Conservation (phyloP, 2,113 vertebrate genomes). For the Mesocricetus auratus region DNA sequence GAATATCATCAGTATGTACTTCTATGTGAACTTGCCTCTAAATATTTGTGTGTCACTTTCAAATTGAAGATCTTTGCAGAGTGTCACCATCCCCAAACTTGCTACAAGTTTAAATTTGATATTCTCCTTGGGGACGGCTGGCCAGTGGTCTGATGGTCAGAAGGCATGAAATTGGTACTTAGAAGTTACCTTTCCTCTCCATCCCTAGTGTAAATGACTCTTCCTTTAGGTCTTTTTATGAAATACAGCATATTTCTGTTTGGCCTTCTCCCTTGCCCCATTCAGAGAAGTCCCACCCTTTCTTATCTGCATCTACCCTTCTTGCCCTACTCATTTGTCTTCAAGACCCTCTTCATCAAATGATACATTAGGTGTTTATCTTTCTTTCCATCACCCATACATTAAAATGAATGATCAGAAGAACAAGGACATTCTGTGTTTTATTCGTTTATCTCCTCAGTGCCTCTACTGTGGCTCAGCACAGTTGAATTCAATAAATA, state of each 20-base stretch:
- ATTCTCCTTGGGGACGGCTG: neutral
- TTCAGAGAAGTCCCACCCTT: neutral
- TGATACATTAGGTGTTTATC: neutral
- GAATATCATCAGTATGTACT: neutral
- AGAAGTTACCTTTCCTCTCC: neutral
- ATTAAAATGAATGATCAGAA: neutral
- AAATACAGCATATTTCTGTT: neutral
- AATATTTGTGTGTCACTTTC: neutral
- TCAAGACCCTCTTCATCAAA: neutral
- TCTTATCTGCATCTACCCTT: neutral
- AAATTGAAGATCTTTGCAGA: neutral
- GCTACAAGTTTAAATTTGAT: neutral
- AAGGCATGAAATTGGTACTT: neutral
- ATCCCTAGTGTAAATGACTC: neutral
- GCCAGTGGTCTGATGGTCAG: neutral
- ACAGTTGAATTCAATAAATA: neutral
- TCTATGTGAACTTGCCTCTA: neutral
- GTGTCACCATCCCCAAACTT: slow-evolving; percentile 1
- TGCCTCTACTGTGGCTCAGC: neutral
- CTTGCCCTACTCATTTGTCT: neutral
- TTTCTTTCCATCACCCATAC: neutral
- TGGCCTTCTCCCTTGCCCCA: neutral
- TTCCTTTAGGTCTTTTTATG: slow-evolving; percentile 3
- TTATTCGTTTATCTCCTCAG: neutral
- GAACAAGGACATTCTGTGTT: neutral